Conservation (phyloP, 1,140 invertebrate genomes). For the Centruroides vittatus region DNA sequence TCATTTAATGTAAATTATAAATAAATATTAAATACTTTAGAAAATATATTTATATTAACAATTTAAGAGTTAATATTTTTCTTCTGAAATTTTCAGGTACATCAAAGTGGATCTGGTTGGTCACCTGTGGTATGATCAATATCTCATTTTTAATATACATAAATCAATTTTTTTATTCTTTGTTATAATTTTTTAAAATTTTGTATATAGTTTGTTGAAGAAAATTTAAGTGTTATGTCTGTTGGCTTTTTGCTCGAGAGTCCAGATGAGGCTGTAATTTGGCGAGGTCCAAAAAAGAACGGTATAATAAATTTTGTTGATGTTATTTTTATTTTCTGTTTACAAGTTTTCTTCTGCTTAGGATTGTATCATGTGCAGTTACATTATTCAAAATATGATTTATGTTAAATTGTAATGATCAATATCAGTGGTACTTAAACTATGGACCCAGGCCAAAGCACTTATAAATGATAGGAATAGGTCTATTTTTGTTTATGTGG, state of each 20-base stretch:
- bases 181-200: background rate
- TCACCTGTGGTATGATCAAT: constrained; percentile 66
- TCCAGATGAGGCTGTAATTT: constrained; percentile 78
- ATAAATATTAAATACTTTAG: background rate
- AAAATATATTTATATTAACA: background rate
- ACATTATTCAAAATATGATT: too few relatives aligned
- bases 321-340: background rate
- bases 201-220: constrained; percentile 50
- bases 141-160: background rate
- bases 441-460: too few relatives aligned
- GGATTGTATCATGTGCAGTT: too few relatives aligned
- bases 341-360: constrained; percentile 1
- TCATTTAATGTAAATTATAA: too few relatives aligned
- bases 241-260: constrained; percentile 71
- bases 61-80: background rate
- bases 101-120: constrained; percentile 93
- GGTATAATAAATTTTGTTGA: constrained; percentile 33
- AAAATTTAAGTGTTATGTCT: constrained; percentile 83
- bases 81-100: constrained; percentile 43
- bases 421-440: too few relatives aligned
- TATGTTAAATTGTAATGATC: too few relatives aligned
- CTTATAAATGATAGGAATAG: too few relatives aligned
- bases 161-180: constrained; percentile 2
- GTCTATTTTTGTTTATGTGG: too few relatives aligned
- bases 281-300: constrained; percentile 92